phyloP scores from a whole-genome alignment of 2,888 invertebrate species.

The Pristionchus maxplancki region DNA sequence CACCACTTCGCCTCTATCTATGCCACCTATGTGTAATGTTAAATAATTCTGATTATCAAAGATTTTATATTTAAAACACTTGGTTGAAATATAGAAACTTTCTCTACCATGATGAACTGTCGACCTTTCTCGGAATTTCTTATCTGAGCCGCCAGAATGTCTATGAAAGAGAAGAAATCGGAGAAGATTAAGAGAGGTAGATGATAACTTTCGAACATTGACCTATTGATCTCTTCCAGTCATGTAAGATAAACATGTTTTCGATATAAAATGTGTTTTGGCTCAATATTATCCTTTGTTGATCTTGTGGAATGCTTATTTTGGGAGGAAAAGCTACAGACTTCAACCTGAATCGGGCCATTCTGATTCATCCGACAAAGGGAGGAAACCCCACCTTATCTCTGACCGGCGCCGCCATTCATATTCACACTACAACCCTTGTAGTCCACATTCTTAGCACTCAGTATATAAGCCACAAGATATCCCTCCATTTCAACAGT shows the following conservation, averaged over 20 bases:
- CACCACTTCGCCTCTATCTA: too few relatives aligned
- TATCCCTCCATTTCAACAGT: neutral
- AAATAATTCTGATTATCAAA: too few relatives aligned
- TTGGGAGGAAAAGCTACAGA: neutral
- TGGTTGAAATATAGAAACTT: too few relatives aligned
- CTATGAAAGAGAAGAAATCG: neutral
- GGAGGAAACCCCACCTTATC: constrained; percentile 14
- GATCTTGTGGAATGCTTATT: neutral
- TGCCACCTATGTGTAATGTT: too few relatives aligned
- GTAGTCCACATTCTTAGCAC: neutral
- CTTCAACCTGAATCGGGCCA: neutral
- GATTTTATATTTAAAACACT: too few relatives aligned
- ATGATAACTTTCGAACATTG: neutral
- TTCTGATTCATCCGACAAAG: constrained; percentile 4
- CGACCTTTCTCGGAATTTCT: constrained; percentile 1
- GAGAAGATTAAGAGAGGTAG: neutral
- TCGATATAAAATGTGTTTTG: too few relatives aligned
- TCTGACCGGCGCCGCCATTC: neutral
- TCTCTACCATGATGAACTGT: too few relatives aligned
- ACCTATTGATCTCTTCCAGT: neutral
- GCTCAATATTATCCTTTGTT: neutral
- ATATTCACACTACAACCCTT: constrained; percentile 9
- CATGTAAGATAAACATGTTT: neutral
- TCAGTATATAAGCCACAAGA: neutral
- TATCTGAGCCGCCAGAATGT: constrained; percentile 13